Evolutionary conservation across 2,113 vertebrate species (phyloP).

Genomic region (zebrafish (Danio rerio)): GRCz12tu NC_133182.1:77194501-77195000

Average conservation of each 20-base stretch:
- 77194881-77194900: too few relatives aligned
- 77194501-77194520: background rate
- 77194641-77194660: slow-evolving; percentile 94
- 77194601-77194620: background rate
- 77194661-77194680: slow-evolving; percentile 91
- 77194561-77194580: background rate
- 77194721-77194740: slow-evolving; percentile 84
- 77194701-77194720: slow-evolving; percentile 98
- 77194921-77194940: too few relatives aligned
- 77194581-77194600: background rate
- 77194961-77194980: too few relatives aligned
- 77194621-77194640: slow-evolving; percentile 88
- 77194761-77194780: too few relatives aligned
- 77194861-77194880: too few relatives aligned
- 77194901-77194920: too few relatives aligned
- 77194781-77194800: too few relatives aligned
- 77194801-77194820: too few relatives aligned
- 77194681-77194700: slow-evolving; percentile 92
- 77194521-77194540: background rate
- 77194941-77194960: too few relatives aligned
- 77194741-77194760: background rate
- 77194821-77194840: too few relatives aligned
- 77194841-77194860: too few relatives aligned
- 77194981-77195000: too few relatives aligned
- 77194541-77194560: background rate